These are phyloP conservation scores for Brachyalestes nurse DNA, from an alignment of 2,797 vertebrate genomes.

Conservation along the genomic window DNA sequence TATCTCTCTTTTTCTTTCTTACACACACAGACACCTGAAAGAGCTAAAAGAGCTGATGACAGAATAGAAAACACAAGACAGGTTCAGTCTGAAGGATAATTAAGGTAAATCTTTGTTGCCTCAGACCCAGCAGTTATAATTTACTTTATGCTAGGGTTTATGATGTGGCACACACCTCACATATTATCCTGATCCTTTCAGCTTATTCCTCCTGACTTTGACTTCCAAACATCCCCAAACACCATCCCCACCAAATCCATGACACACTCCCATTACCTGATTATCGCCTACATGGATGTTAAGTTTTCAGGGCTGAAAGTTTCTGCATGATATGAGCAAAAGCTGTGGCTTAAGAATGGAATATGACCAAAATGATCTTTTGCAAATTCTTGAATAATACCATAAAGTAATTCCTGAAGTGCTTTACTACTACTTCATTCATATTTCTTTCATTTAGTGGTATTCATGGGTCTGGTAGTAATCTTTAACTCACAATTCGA, in stretches of 20 bases:
- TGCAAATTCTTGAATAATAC: too few relatives aligned
- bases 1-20: neutral
- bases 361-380: too few relatives aligned
- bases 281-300: neutral
- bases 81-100: neutral
- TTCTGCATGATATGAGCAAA: too few relatives aligned
- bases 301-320: neutral
- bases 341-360: too few relatives aligned
- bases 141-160: neutral
- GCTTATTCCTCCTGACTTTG: neutral
- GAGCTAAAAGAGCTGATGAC: slow-evolving; percentile 25
- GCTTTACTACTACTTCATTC: too few relatives aligned
- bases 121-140: neutral
- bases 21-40: slow-evolving; percentile 14
- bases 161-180: neutral
- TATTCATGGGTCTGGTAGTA: too few relatives aligned
- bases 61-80: slow-evolving; percentile 29
- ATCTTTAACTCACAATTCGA: too few relatives aligned
- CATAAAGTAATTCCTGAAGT: too few relatives aligned
- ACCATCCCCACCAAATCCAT: neutral
- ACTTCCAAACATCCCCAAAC: neutral
- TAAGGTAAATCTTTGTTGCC: too few relatives aligned
- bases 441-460: too few relatives aligned
- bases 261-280: neutral
- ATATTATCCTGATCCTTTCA: neutral